Percentiles rank a stretch among this genome's conserved stretches.
These are phyloP conservation scores for Cyanoramphus novaezelandiae DNA, from an alignment of 2,113 vertebrate genomes.

Conservation along the genomic window DNA sequence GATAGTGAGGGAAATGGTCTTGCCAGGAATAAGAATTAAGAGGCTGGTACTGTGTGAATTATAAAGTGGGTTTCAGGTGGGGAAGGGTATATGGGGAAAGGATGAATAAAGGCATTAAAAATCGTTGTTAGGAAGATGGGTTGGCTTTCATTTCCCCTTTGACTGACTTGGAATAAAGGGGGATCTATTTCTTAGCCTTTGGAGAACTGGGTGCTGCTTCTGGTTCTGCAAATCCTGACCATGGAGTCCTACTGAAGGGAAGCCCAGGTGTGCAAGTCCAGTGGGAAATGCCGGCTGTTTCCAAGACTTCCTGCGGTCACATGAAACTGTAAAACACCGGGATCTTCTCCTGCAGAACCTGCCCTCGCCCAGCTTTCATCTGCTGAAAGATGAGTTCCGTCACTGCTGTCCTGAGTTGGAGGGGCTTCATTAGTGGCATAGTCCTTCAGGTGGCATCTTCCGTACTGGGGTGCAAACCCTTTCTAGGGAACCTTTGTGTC, in stretches of 20 bases:
- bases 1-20: background rate
- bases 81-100: background rate
- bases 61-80: background rate
- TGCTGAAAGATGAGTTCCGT: background rate
- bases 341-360: background rate
- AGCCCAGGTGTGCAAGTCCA: background rate
- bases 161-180: background rate
- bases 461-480: background rate
- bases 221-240: background rate
- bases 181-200: background rate
- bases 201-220: background rate
- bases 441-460: background rate
- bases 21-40: constrained; percentile 40
- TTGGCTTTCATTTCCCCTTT: background rate
- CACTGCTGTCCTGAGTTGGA: background rate
- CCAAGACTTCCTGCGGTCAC: background rate
- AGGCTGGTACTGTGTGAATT: background rate
- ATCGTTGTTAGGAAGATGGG: background rate
- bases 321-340: background rate
- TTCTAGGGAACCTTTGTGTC: background rate
- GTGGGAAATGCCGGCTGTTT: background rate
- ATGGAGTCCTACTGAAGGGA: background rate
- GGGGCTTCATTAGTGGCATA: background rate
- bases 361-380: background rate
- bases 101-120: background rate